Conservation (phyloP, 2,888 invertebrate genomes). For the Hyposoter dolosus region DNA sequence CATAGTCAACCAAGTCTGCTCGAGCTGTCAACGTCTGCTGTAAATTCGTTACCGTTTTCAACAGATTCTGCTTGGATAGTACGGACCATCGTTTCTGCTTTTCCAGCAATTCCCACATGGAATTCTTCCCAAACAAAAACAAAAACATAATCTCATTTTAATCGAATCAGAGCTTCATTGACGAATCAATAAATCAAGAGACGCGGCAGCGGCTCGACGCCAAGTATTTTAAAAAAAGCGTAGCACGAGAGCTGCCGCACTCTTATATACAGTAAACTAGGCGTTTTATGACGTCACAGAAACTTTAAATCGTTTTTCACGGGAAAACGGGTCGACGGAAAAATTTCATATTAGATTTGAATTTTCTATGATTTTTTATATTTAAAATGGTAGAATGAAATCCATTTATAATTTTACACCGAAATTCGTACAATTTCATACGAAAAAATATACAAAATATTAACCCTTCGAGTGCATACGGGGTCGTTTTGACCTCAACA, state of each 20-base stretch:
- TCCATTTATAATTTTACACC: not conserved
- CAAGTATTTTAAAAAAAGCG: too few relatives aligned
- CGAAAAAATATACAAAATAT: not conserved
- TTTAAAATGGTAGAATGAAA: too few relatives aligned
- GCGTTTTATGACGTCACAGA: too few relatives aligned
- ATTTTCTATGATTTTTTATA: too few relatives aligned
- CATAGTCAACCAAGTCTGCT: constrained; percentile 74
- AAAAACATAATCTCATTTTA: not conserved
- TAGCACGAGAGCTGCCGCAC: too few relatives aligned
- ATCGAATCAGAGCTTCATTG: not conserved
- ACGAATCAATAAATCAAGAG: not conserved
- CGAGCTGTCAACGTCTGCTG: constrained; percentile 76
- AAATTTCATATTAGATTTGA: too few relatives aligned
- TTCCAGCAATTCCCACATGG: constrained; percentile 80
- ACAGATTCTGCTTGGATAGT: constrained; percentile 71
- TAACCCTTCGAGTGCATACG: too few relatives aligned
- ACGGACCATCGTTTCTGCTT: constrained; percentile 71
- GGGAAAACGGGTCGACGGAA: too few relatives aligned
- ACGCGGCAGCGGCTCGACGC: too few relatives aligned
- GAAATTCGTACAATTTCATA: not conserved
- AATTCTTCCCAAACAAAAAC: constrained; percentile 68
- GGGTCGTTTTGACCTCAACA: too few relatives aligned
- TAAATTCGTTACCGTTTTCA: constrained; percentile 73
- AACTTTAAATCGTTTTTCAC: too few relatives aligned
- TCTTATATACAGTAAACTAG: too few relatives aligned